Evolutionary conservation across 2,888 invertebrate genomes (phyloP), one percentile per base, ranked within the genome.

Genomic region (Scaptodrosophila latifasciaeformis): DNA sequence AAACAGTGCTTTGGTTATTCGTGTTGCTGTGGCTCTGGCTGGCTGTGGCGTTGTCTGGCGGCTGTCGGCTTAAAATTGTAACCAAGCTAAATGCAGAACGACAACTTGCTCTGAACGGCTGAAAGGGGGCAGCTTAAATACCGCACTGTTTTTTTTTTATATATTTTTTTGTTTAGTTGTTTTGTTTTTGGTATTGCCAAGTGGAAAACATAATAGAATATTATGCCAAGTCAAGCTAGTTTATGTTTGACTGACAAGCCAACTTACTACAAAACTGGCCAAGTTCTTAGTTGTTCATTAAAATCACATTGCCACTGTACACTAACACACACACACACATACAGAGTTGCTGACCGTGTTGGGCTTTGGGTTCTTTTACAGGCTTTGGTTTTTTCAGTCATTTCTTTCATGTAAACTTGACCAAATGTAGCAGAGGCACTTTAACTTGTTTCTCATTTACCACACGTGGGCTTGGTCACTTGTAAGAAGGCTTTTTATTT

Each of bases 351-450:
- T 21, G 35, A 27, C 24, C 12, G 18, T 35, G 42, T 15, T 35
- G 29, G 21, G 30, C 12, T 24, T 27, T 42, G n/a, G 24, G 2
- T 24, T 24, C 37, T 17, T 2, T 21, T 2, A 5, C 58, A 54
- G 47, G 39, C 39, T 30, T 42, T 40, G 15, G 31, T 48, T n/a
- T n/a, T n/a, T n/a, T n/a, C 30, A 19, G 35, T 47, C 53, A 40
- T 54, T 48, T 48, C 50, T 53, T 42, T 64, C 64, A 61, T 70
- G 68, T 75, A 71, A 78, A 63, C 75, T 71, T 74, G 71, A 71
- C 76, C 76, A 76, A 78, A 75, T 71, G 78, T 66, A 66, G 76
- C 65, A 51, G 63, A 78, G 72, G 67, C 75, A 76, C 71, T 67
- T 70, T 49, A 77, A 75, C 75, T 77, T 71, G 75, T 78, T 75